Evolutionary conservation across 37 sponge, comb jelly and placozoan species (phyloP).

Genomic region (Crambe crambe): DNA sequence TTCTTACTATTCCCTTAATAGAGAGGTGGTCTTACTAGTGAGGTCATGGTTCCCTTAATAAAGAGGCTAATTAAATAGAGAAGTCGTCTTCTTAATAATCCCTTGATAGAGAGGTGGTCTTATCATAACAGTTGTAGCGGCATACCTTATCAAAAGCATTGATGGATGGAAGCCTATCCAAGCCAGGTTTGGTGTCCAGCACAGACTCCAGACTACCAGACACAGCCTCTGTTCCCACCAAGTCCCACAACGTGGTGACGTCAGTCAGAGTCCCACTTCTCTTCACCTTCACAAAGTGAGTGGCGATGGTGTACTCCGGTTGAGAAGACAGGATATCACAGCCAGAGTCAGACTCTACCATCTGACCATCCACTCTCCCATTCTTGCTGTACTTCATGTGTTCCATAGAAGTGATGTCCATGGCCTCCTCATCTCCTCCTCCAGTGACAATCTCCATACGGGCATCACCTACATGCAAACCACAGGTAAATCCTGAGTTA

Average conservation of each 20-base stretch:
- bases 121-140: no score
- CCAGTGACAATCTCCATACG: no score
- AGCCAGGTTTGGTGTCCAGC: slow-evolving; percentile 46
- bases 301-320: slow-evolving; percentile 58
- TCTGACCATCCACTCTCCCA: background rate
- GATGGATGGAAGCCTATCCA: slow-evolving; percentile 78
- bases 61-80: no score
- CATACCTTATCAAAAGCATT: slow-evolving; percentile 84
- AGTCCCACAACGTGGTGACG: slow-evolving; percentile 83
- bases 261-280: slow-evolving; percentile 77
- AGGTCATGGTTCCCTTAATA: no score
- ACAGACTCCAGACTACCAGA: slow-evolving; percentile 68
- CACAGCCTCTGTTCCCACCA: slow-evolving; percentile 70
- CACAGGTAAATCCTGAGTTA: no score
- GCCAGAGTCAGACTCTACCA: background rate
- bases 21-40: no score
- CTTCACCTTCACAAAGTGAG: slow-evolving; percentile 82
- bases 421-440: slow-evolving; percentile 5
- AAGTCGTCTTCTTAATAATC: no score
- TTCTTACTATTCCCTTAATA: no score
- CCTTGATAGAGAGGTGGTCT: no score
- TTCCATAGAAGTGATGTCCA: slow-evolving; percentile 14
- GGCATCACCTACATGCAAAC: no score
- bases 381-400: background rate
- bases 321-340: background rate